Conservation (phyloP, 2,113 vertebrate species). For the Erpornis zantholeuca region DNA sequence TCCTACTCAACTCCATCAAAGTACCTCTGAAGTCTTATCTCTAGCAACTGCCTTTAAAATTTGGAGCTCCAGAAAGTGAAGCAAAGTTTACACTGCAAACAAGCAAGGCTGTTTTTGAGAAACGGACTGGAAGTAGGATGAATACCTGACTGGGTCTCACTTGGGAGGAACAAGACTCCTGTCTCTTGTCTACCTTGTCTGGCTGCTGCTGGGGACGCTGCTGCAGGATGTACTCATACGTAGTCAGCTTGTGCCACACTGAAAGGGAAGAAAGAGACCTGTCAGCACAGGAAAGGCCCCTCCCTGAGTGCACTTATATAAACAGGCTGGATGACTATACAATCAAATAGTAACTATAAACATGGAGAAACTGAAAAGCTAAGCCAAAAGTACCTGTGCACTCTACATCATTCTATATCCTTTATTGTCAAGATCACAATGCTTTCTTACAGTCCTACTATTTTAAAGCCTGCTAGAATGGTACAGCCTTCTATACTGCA, state of each 20-base stretch:
- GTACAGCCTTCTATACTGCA: background rate
- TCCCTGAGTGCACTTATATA: background rate
- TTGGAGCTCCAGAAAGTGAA: background rate
- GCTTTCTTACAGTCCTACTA: background rate
- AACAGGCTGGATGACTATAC: background rate
- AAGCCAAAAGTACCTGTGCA: background rate
- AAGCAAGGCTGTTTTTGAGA: background rate
- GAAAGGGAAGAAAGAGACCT: background rate
- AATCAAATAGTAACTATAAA: background rate
- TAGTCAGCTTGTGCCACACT: conserved; percentile 97
- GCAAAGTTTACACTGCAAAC: background rate
- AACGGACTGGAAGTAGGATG: background rate
- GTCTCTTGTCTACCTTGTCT: conserved; percentile 68
- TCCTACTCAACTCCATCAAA: background rate
- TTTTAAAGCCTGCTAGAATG: background rate
- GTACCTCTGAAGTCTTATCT: background rate
- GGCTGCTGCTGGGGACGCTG: conserved; percentile 85
- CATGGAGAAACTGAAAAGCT: background rate
- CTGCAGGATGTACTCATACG: conserved; percentile 92
- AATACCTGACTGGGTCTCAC: conserved; percentile 76
- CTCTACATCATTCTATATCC: background rate
- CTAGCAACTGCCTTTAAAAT: background rate
- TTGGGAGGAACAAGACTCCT: conserved; percentile 62
- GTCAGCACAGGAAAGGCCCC: conserved; percentile 11
- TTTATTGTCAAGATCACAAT: background rate